Base-by-base conservation (phyloP, 2,113 vertebrate genomes). In the Paralichthys olivaceus region DNA sequence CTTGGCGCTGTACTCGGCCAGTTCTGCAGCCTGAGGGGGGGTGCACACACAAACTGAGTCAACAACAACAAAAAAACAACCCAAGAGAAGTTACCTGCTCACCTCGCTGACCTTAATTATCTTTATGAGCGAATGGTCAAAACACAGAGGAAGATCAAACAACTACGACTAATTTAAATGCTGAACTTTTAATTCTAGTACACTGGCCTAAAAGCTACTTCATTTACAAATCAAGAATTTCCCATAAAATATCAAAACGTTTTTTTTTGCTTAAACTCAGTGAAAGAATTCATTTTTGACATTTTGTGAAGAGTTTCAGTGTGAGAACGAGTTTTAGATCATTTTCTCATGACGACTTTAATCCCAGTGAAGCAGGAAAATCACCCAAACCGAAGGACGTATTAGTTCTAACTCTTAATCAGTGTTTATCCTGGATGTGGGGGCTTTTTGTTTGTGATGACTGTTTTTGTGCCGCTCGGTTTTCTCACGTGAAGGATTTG, bases 1-100 rank as follows among this genome's bases (percentile, higher is more conserved):
- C 91, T 93, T 96, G 77, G 95, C 93, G 0, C 94, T 96, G 76
- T 96, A 97, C 83, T 97, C 96, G 0, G 96, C 96, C 15, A 99
- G 93, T 45, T 99, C 98, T 2, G 96, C 86, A 26, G 97, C 93
- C 98, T 99, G 60, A 56, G 28, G 58, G 4, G 61, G 61, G 28
- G 55, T 54, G 45, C 11, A 15, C 34, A 56, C 5, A 64, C 37
- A 83, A 49, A 59, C 14, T 8, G 2, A 12, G 15, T 63, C 34
- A 79, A 59, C 68, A 58, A 45, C 43, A 45, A 40, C 37, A 3
- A 13, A 34, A 34, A 9, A 34, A 2, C 32, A 34, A 9, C 32
- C 32, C 32, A 34, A 34, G 32, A 34, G 32, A 34, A 34, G 32
- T 34, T 34, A 34, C 32, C 32, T 34, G 32, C 0, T 34, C 32